Percentiles rank a stretch among this genome's conserved stretches.
Conservation (phyloP, 2,888 invertebrate genomes). For the Cynaeus angustus region DNA sequence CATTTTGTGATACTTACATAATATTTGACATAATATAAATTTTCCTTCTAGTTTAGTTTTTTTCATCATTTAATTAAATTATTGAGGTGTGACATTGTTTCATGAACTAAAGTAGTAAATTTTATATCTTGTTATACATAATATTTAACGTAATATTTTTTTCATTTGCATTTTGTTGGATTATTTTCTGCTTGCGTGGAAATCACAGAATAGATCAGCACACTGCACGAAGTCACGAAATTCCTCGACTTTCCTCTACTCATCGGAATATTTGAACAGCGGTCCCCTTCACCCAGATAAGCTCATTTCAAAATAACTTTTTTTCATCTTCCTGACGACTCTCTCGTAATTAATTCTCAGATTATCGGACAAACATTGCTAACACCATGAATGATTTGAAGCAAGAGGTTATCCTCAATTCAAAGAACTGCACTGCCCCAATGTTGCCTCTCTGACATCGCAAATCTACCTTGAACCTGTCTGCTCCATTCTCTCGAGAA, state of each 20-base stretch:
- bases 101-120: no score
- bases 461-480: slow-evolving; percentile 28
- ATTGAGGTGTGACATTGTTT: no score
- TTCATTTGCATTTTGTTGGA: no score
- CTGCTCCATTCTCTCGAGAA: background rate
- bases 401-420: slow-evolving; percentile 26
- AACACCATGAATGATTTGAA: slow-evolving; percentile 1
- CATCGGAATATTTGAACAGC: background rate
- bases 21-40: no score
- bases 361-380: slow-evolving; percentile 11
- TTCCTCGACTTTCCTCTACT: slow-evolving; percentile 6
- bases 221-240: no score
- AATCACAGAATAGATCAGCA: no score
- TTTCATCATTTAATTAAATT: no score
- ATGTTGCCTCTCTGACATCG: slow-evolving; percentile 21
- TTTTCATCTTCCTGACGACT: slow-evolving; percentile 12
- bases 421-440: slow-evolving; percentile 26
- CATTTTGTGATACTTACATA: no score
- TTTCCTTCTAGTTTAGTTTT: no score
- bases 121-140: no score
- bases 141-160: no score
- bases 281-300: slow-evolving; percentile 7
- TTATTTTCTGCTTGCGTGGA: no score
- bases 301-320: slow-evolving; percentile 15
- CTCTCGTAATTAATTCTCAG: slow-evolving; percentile 5